Percentiles rank a stretch among this genome's conserved stretches.
These are phyloP conservation scores for Bruchidius siliquastri DNA, from an alignment of 2,888 invertebrate species.

Conservation along the genomic window DNA sequence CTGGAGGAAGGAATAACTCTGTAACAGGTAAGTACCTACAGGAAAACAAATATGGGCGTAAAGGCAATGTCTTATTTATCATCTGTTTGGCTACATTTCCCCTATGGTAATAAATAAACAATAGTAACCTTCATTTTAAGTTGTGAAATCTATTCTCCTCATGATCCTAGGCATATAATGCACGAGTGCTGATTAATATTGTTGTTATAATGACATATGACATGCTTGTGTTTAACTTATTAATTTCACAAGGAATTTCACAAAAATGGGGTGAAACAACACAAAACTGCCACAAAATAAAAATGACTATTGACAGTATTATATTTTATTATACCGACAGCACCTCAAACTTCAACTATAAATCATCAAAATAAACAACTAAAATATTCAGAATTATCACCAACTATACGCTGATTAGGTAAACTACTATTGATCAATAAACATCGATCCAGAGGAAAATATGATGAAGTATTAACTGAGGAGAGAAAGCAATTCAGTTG, in stretches of 20 bases:
- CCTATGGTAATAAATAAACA: too few species aligned
- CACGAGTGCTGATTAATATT: too few species aligned
- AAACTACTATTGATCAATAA: background rate
- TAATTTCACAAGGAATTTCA: background rate
- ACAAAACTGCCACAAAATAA: constrained; percentile 23
- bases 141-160: too few species aligned
- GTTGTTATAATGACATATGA: too few species aligned
- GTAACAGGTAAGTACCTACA: too few species aligned
- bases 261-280: constrained; percentile 14
- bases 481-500: background rate
- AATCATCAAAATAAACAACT: background rate
- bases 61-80: too few species aligned
- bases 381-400: background rate
- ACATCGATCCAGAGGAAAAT: background rate
- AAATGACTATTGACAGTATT: constrained; percentile 3
- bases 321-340: background rate
- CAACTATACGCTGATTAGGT: background rate
- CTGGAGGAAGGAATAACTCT: too few species aligned
- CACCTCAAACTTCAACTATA: background rate
- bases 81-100: too few species aligned
- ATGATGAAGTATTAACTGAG: background rate
- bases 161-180: too few species aligned
- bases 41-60: too few species aligned
- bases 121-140: too few species aligned
- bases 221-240: background rate